phyloP scores from a whole-genome alignment of 2,888 invertebrate genomes.

The Gryllus longicercus region DNA sequence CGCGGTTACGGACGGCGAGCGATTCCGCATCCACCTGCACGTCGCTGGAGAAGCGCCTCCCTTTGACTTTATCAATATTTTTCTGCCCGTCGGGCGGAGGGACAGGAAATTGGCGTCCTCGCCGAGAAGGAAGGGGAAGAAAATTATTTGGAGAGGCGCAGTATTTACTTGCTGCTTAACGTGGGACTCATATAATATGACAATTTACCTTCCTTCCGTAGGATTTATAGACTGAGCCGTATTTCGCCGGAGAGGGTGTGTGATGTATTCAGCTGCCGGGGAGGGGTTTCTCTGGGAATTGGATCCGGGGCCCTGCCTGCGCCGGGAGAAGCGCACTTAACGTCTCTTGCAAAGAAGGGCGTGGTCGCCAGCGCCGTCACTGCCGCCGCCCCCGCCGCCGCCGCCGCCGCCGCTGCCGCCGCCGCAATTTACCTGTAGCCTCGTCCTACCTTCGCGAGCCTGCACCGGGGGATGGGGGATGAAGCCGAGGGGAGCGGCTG shows the following conservation, averaged over 20 bases:
- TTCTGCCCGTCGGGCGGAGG: no score
- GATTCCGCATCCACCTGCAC: no score
- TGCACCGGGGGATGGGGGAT: not conserved
- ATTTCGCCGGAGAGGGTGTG: not conserved
- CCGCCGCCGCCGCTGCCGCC: not conserved
- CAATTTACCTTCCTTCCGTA: not conserved
- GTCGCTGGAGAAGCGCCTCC: no score
- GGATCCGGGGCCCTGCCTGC: not conserved
- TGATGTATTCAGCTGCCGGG: conserved; percentile 10
- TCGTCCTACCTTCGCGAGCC: not conserved
- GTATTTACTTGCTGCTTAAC: not conserved
- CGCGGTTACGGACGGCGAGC: no score
- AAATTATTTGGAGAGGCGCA: conserved; percentile 3
- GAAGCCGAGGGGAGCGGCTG: not conserved
- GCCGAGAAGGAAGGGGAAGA: not conserved
- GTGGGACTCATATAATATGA: not conserved
- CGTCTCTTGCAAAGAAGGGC: conserved; percentile 4
- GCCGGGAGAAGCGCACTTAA: conserved; percentile 1
- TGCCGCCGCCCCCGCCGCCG: not conserved
- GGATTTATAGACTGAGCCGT: conserved; percentile 17
- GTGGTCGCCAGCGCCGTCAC: not conserved
- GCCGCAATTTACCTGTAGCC: not conserved
- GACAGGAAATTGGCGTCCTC: not conserved
- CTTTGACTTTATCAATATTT: no score
- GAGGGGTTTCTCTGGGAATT: not conserved